Conservation (phyloP, 2,797 vertebrate species). For the Cacajao melanocephalus region DNA sequence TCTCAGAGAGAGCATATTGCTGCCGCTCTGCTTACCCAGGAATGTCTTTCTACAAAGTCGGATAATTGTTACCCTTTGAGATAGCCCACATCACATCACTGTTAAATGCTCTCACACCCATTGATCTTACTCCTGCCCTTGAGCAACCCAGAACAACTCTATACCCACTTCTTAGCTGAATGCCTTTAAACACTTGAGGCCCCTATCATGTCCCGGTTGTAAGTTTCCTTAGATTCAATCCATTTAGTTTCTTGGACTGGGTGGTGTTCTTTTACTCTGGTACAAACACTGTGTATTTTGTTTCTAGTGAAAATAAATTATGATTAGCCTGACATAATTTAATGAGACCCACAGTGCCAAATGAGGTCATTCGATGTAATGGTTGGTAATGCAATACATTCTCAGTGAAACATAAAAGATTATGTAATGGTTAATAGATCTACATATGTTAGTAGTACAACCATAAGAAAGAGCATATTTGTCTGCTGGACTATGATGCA, state of each 20-base stretch:
- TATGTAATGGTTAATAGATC: conserved; percentile 61
- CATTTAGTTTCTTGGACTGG: not conserved
- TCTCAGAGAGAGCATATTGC: not conserved
- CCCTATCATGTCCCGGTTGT: not conserved
- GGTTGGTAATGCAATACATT: conserved; percentile 63
- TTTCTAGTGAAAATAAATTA: conserved; percentile 63
- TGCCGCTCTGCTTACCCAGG: not conserved
- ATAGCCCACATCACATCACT: not conserved
- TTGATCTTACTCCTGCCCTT: not conserved
- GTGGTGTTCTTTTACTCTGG: not conserved
- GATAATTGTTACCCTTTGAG: not conserved
- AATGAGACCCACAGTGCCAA: conserved; percentile 65
- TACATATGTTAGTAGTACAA: conserved; percentile 17
- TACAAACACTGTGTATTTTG: conserved; percentile 28
- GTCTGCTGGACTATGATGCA: not conserved
- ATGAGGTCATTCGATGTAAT: conserved; percentile 76
- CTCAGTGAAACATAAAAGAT: conserved; percentile 63
- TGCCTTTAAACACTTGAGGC: not conserved
- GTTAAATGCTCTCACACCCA: not conserved
- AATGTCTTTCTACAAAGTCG: not conserved
- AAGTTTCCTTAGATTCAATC: not conserved
- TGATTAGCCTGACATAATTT: conserved; percentile 68
- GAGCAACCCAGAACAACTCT: not conserved
- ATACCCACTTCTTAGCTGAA: not conserved
- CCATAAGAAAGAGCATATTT: not conserved